Evolutionary conservation across 2,113 vertebrate species (phyloP).

Genomic region (Daboia siamensis): DNA sequence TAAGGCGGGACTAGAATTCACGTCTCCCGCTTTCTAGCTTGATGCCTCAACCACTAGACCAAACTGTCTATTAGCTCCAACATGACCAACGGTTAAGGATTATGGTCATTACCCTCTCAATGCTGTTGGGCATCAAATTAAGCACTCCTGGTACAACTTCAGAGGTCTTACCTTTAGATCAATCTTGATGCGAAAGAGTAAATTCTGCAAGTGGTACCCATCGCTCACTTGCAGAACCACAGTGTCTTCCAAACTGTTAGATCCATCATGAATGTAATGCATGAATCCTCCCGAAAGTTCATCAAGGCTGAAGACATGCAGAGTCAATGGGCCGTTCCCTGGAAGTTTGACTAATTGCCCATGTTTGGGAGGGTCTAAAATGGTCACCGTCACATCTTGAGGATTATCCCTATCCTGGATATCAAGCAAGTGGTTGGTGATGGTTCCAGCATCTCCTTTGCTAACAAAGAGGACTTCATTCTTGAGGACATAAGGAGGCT

Average conservation of each 20-base stretch:
- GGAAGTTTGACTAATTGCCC: conserved; percentile 73
- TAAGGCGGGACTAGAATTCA: background rate
- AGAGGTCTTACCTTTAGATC: conserved; percentile 75
- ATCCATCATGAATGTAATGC: conserved; percentile 83
- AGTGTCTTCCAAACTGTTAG: conserved; percentile 66
- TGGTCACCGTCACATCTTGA: conserved; percentile 77
- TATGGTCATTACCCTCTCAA: background rate
- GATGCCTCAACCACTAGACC: background rate
- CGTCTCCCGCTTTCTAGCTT: background rate
- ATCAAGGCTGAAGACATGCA: conserved; percentile 72
- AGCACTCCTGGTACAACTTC: background rate
- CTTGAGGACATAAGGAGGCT: conserved; percentile 82
- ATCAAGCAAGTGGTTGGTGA: conserved; percentile 77
- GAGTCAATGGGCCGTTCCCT: background rate
- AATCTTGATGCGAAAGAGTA: conserved; percentile 77
- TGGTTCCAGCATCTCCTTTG: conserved; percentile 62
- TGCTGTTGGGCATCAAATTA: background rate
- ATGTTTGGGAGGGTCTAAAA: conserved; percentile 79
- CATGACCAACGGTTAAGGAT: background rate
- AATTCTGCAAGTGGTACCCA: conserved; percentile 84
- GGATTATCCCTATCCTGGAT: conserved; percentile 87
- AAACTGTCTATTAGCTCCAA: background rate
- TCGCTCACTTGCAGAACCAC: conserved; percentile 84
- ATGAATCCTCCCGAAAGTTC: conserved; percentile 77
- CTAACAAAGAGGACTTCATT: conserved; percentile 73